A percentile compares a stretch with the other conserved stretches of the same genome.
phyloP scores from a whole-genome alignment of 1,140 invertebrate species.

The Drosophila pandora region DNA sequence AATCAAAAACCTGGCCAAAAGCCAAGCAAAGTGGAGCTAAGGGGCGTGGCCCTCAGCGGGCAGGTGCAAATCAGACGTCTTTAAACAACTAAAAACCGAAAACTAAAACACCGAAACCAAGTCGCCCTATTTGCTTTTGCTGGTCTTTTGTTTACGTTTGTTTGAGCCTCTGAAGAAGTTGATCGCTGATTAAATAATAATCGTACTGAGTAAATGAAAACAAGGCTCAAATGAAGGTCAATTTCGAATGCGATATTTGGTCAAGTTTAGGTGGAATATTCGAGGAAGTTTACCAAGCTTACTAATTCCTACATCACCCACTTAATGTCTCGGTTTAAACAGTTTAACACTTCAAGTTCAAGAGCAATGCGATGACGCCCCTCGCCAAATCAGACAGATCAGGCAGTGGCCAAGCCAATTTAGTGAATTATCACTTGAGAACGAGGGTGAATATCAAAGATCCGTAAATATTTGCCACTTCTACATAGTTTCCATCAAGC shows the following conservation, averaged over 20 bases:
- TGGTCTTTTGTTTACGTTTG: constrained; percentile 35
- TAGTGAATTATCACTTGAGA: constrained; percentile 40
- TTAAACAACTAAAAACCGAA: constrained; percentile 22
- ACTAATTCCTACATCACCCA: constrained; percentile 7
- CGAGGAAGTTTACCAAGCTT: constrained; percentile 20
- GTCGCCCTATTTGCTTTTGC: constrained; percentile 34
- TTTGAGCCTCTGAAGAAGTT: constrained; percentile 43
- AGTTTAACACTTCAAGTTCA: constrained; percentile 8
- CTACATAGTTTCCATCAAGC: constrained; percentile 27
- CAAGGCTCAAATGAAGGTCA: constrained; percentile 27
- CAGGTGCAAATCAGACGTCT: constrained; percentile 14
- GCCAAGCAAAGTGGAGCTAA: background rate
- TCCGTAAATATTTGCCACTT: constrained; percentile 69
- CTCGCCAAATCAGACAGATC: constrained; percentile 10
- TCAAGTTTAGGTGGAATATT: constrained; percentile 1
- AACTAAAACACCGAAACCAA: constrained; percentile 31
- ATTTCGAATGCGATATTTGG: constrained; percentile 14
- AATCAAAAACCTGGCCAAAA: constrained; percentile 40
- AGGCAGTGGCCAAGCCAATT: constrained; percentile 33
- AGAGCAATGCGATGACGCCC: constrained; percentile 7
- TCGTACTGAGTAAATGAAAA: constrained; percentile 33
- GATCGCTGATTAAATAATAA: constrained; percentile 50
- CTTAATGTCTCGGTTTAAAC: constrained; percentile 1
- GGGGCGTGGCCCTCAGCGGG: constrained; percentile 13
- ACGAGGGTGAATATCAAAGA: constrained; percentile 19